phyloP scores from a whole-genome alignment of 2,797 vertebrate genomes.

The Ibycter americanus region DNA sequence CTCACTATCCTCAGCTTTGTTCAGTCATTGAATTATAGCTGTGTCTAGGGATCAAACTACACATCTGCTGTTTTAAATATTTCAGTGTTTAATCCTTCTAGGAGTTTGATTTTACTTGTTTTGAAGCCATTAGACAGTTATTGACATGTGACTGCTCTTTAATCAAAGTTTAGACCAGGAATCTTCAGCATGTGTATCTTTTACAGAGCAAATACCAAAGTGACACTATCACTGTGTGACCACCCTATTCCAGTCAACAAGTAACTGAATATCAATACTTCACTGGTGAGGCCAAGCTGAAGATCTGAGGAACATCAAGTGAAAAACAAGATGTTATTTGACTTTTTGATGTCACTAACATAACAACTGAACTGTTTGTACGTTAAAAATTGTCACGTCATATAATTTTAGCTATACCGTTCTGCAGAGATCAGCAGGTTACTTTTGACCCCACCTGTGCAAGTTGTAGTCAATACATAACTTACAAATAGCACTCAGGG shows the following conservation, averaged over 20 bases:
- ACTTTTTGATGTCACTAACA: background rate
- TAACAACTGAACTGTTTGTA: background rate
- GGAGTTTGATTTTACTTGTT: slow-evolving; percentile 28
- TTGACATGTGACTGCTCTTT: background rate
- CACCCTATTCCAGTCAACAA: background rate
- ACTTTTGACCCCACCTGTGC: background rate
- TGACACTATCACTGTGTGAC: background rate
- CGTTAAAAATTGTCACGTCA: background rate
- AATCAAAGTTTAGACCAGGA: slow-evolving; percentile 7
- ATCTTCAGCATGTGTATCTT: background rate
- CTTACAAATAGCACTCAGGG: background rate
- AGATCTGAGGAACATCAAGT: background rate
- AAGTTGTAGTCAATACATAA: background rate
- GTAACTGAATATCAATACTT: background rate
- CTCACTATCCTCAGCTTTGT: background rate
- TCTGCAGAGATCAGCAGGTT: background rate
- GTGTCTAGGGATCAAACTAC: slow-evolving; percentile 14
- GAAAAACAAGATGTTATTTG: background rate
- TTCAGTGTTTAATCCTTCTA: slow-evolving; percentile 41
- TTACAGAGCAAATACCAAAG: background rate
- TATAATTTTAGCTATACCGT: background rate
- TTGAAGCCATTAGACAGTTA: background rate
- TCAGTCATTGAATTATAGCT: slow-evolving; percentile 38
- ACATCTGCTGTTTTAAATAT: slow-evolving; percentile 50
- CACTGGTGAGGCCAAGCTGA: background rate